These are phyloP conservation scores for Ceramica pisi DNA, from an alignment of 2,888 invertebrate genomes.

Conservation along the genomic window DNA sequence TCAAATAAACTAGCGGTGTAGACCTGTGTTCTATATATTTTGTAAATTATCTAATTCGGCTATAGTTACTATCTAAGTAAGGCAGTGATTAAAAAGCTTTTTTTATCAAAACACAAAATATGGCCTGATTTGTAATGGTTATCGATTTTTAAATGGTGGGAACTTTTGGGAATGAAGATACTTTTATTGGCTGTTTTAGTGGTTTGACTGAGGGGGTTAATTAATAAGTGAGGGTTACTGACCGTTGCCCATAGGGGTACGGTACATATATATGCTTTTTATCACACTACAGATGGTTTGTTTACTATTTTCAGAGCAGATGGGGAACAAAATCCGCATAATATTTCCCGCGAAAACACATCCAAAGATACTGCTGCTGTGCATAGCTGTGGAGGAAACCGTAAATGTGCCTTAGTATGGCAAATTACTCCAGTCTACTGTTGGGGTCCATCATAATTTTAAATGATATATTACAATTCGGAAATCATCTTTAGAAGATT, in stretches of 20 bases:
- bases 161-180: slow-evolving; percentile 5
- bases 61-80: slow-evolving; percentile 47
- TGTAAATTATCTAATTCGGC: slow-evolving; percentile 53
- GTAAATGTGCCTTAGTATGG: background rate
- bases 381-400: background rate
- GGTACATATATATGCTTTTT: background rate
- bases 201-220: background rate
- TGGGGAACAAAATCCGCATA: background rate
- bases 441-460: background rate
- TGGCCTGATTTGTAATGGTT: slow-evolving; percentile 16
- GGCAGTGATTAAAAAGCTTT: slow-evolving; percentile 45
- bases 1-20: slow-evolving; percentile 43
- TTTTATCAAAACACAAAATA: slow-evolving; percentile 27
- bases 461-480: too few species aligned
- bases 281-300: background rate
- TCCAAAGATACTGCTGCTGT: slow-evolving; percentile 1
- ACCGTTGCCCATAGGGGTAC: background rate
- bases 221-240: background rate
- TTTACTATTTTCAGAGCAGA: slow-evolving; percentile 11
- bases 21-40: slow-evolving; percentile 33
- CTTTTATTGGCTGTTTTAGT: background rate
- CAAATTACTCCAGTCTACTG: background rate
- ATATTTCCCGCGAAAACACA: background rate
- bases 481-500: background rate
- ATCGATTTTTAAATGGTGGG: slow-evolving; percentile 1